Evolutionary conservation across 2,113 vertebrate species (phyloP).

Genomic region (Daphoenositta chrysoptera): DNA sequence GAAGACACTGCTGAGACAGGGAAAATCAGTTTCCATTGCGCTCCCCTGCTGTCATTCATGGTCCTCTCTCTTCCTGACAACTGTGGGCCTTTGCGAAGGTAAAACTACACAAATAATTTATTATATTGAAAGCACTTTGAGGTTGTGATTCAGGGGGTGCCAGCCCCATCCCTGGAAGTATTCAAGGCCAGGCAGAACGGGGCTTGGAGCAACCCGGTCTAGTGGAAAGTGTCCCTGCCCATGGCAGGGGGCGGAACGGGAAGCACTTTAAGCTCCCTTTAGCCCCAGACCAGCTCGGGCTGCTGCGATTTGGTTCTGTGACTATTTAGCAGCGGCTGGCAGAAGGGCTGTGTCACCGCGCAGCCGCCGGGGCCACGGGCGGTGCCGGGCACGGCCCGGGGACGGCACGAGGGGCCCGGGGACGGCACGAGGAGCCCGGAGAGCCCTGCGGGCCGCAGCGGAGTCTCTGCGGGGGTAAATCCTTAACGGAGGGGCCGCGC

Average conservation of each 20-base stretch:
- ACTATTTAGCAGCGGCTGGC: neutral
- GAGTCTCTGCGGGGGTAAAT: no score
- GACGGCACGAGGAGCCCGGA: neutral
- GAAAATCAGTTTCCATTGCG: fast-evolving
- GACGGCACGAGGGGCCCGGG: neutral
- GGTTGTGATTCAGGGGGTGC: neutral
- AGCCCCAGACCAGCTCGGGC: no score
- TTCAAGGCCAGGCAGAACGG: no score
- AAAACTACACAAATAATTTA: neutral
- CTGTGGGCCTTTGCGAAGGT: neutral
- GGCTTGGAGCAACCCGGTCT: neutral
- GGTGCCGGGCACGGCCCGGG: neutral
- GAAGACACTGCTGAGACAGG: neutral
- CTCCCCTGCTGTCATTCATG: neutral
- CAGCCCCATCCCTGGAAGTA: neutral
- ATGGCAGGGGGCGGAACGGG: fast-evolving
- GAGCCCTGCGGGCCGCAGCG: neutral
- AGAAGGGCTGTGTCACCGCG: neutral
- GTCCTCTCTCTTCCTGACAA: neutral
- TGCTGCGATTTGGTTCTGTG: neutral
- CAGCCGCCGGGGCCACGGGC: neutral
- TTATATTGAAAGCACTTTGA: neutral
- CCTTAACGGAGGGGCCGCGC: neutral
- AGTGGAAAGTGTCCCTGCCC: neutral
- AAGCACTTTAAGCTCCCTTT: neutral